These are phyloP conservation scores for Drosophila birchii DNA, from an alignment of 2,888 invertebrate species.

Conservation along the genomic window DNA sequence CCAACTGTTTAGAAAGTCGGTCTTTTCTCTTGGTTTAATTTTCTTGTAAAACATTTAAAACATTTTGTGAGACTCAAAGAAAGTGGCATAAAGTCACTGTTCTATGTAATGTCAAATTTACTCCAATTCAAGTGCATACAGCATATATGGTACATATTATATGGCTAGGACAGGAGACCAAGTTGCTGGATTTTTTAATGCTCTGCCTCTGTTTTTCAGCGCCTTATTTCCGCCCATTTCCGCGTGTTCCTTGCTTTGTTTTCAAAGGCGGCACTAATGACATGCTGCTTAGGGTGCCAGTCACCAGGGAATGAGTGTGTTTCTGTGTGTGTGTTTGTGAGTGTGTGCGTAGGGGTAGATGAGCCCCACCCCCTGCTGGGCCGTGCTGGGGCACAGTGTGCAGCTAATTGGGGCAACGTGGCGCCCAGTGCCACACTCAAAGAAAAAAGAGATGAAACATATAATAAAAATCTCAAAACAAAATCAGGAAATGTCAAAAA, in stretches of 20 bases:
- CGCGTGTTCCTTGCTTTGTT: constrained; percentile 41
- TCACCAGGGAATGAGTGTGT: constrained; percentile 20
- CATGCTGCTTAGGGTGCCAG: constrained; percentile 53
- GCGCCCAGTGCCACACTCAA: constrained; percentile 38
- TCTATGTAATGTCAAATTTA: constrained; percentile 7
- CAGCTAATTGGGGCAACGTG: constrained; percentile 68
- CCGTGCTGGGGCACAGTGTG: constrained; percentile 55
- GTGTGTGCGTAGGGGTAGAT: not conserved
- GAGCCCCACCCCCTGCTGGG: not conserved
- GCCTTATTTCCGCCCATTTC: constrained; percentile 41
- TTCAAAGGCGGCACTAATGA: constrained; percentile 48
- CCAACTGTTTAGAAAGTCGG: rapidly evolving
- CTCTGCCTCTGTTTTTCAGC: constrained; percentile 2
- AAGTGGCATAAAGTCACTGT: not conserved
- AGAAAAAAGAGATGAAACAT: not conserved
- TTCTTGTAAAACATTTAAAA: not conserved
- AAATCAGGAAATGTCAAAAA: not conserved
- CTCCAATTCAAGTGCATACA: constrained; percentile 9
- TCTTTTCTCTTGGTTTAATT: not conserved
- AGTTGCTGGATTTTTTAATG: constrained; percentile 30
- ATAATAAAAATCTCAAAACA: not conserved
- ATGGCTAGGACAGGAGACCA: constrained; percentile 21
- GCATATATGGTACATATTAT: not conserved
- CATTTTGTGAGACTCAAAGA: not conserved
- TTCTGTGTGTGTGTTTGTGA: not conserved